Evolutionary conservation across 2,797 vertebrate genomes (phyloP), one percentile per base, ranked within the genome.

Genomic region (Parambassis ranga): DNA sequence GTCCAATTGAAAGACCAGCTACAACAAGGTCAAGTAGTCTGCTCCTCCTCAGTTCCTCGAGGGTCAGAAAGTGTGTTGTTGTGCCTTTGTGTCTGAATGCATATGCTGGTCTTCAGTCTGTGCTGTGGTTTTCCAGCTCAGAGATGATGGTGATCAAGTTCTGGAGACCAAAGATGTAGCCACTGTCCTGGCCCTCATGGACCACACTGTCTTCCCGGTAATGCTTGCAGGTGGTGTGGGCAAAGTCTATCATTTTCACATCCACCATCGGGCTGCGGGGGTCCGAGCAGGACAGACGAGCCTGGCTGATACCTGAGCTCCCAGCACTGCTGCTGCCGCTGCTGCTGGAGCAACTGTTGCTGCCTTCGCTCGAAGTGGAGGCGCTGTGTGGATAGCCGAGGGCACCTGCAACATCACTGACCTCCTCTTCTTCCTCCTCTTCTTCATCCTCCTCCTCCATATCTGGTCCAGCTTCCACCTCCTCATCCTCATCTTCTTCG

Each of bases 171-270:
- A 98, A 98, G 85, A 98, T 96, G 60, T 98, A 98, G 65, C 96
- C 97, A 0, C 94, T 96, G 82, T 99, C 98, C 82, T 95, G 94
- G 69, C 97, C 98, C 83, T 99, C 96, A 0, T 99, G 94, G 16
- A 98, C 94, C 79, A 98, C 93, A 0, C 94, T 95, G 83, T 98
- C 97, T 84, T 97, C 98, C 16, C 93, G 90, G 19, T 94, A 98
- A 78, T 97, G 92, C 83, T 94, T 94, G 90, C 97, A 99, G 13
- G 98, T 98, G 49, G 96, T 98, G 85, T 99, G 97, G 41, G 96
- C 98, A 81, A 99, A 99, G 91, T 99, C 98, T 46, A 99, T 99
- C 96, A 99, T 98, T 61, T 95, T 94, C 78, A 99, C 96, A 10
- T 99, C 97, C 56, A 97, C 96, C 6, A 74, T 87, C 16, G 94